phyloP scores from a whole-genome alignment of 2,888 invertebrate species.

The Psylliodes chrysocephalus region DNA sequence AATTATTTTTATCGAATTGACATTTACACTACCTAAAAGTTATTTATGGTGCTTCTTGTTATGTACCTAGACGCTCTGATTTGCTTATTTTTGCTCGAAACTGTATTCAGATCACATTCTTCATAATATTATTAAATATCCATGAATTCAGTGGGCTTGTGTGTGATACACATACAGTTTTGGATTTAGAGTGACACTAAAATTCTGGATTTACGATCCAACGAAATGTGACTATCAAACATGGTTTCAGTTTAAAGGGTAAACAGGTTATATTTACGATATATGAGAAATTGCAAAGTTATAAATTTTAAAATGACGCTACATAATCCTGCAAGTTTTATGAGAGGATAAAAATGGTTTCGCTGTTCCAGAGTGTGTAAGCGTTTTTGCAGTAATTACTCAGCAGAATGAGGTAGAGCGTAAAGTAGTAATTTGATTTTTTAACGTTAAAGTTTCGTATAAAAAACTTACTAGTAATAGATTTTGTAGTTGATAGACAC shows the following conservation, averaged over 20 bases:
- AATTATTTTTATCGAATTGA: too few species aligned
- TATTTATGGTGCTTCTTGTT: too few species aligned
- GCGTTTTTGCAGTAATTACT: too few species aligned
- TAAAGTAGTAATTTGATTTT: too few species aligned
- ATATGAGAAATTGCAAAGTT: slow-evolving; percentile 3
- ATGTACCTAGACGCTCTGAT: too few species aligned
- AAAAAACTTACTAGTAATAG: too few species aligned
- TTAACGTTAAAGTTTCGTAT: too few species aligned
- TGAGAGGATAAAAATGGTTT: background rate
- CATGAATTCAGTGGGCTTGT: slow-evolving; percentile 2
- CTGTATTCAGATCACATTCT: background rate
- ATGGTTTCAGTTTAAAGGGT: slow-evolving; percentile 22
- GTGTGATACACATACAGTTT: background rate
- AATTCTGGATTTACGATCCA: slow-evolving; percentile 29
- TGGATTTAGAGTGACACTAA: slow-evolving; percentile 24
- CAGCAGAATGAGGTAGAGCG: too few species aligned
- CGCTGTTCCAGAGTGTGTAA: background rate
- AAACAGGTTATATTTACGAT: slow-evolving; percentile 27
- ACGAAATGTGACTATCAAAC: slow-evolving; percentile 30
- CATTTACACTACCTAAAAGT: too few species aligned
- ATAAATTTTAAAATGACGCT: slow-evolving; percentile 9
- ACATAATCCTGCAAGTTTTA: background rate
- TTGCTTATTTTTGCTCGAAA: too few species aligned
- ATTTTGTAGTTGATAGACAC: too few species aligned
- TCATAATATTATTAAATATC: slow-evolving; percentile 2